Evolutionary conservation across 2,797 vertebrate species (phyloP).

Genomic region (Melanotaenia boesemani): DNA sequence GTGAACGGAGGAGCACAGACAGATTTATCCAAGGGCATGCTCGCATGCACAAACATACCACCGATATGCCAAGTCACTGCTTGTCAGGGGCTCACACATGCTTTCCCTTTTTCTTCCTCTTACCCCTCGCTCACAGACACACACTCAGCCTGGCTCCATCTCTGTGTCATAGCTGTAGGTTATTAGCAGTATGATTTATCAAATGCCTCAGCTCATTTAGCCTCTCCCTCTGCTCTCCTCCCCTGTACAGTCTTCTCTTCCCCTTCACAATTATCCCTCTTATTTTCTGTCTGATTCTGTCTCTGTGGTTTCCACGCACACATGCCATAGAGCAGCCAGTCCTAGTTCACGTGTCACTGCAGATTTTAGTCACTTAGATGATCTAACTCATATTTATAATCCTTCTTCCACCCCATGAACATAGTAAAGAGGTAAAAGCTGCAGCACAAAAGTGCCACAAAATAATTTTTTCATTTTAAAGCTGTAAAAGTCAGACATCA

Average conservation of each 20-base stretch:
- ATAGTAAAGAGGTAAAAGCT: constrained; percentile 2
- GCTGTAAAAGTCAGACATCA: not conserved
- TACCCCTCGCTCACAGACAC: constrained; percentile 23
- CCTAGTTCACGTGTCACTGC: constrained; percentile 26
- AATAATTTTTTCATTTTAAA: not conserved
- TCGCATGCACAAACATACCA: constrained; percentile 25
- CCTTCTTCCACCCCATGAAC: not conserved
- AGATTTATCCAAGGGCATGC: constrained; percentile 57
- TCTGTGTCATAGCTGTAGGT: constrained; percentile 65
- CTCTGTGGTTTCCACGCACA: constrained; percentile 25
- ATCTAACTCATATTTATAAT: not conserved
- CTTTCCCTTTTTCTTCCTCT: constrained; percentile 4
- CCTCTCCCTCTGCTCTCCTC: constrained; percentile 38
- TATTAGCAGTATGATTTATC: constrained; percentile 72
- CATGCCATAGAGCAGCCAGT: constrained; percentile 19
- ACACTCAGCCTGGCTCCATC: constrained; percentile 29
- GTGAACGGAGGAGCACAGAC: constrained; percentile 33
- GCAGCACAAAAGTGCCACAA: not conserved
- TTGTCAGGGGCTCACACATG: constrained; percentile 34
- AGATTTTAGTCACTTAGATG: constrained; percentile 27
- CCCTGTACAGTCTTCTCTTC: constrained; percentile 34
- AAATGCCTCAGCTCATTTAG: constrained; percentile 51
- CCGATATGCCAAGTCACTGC: constrained; percentile 69
- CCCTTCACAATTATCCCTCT: constrained; percentile 54
- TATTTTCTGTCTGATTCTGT: constrained; percentile 52